phyloP scores from a whole-genome alignment of 1,140 invertebrate genomes.

The Megathymus violae region DNA sequence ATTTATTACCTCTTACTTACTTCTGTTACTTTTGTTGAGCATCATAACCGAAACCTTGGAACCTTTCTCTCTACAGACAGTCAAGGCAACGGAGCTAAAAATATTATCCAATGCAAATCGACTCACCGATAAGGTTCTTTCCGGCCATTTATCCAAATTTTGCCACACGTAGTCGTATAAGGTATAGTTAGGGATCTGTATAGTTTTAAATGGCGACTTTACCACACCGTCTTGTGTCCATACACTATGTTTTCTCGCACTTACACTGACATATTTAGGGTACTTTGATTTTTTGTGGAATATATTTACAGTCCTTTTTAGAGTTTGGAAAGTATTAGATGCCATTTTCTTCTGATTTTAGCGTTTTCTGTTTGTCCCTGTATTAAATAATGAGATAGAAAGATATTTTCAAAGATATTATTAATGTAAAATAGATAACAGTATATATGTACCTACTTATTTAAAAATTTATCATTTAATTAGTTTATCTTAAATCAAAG shows the following conservation, averaged over 20 bases:
- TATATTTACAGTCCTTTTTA: constrained; percentile 47
- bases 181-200: constrained; percentile 82
- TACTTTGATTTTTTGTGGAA: constrained; percentile 51
- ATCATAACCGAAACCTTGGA: no score
- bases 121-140: constrained; percentile 86
- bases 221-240: constrained; percentile 65
- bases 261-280: constrained; percentile 29
- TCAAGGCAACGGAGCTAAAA: no score
- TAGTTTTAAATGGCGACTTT: constrained; percentile 77
- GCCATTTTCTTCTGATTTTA: constrained; percentile 36
- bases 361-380: neutral
- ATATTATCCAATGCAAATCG: no score
- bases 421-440: neutral
- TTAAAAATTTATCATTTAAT: no score
- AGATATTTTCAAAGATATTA: neutral
- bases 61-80: no score
- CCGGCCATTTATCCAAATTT: constrained; percentile 85
- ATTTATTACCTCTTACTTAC: no score
- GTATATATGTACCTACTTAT: no score
- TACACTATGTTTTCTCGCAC: constrained; percentile 51
- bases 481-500: no score
- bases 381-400: neutral
- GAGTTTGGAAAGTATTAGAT: constrained; percentile 41
- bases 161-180: constrained; percentile 88
- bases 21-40: no score